Conservation (phyloP, 2,888 invertebrate genomes). For the Stenolophus ochropezus region DNA sequence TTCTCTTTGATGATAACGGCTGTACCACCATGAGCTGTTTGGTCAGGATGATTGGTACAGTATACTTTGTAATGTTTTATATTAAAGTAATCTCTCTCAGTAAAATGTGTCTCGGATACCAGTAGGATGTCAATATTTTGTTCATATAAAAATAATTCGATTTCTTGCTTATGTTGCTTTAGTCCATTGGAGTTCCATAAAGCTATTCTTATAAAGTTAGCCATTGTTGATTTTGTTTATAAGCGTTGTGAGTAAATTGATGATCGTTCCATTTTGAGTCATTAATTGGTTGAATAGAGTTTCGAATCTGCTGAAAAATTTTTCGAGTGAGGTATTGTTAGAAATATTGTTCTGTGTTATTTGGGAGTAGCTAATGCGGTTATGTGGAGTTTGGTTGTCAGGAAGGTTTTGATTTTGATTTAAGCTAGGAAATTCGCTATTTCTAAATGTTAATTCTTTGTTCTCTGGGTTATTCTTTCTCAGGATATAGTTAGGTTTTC, state of each 20-base stretch:
- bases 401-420: too few species aligned
- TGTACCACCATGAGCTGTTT: too few species aligned
- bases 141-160: slow-evolving; percentile 49
- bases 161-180: slow-evolving; percentile 1
- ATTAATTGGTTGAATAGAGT: not conserved
- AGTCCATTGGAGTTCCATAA: slow-evolving; percentile 54
- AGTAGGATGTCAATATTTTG: slow-evolving; percentile 58
- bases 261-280: not conserved
- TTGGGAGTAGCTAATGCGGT: not conserved
- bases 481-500: too few species aligned
- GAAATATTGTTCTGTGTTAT: too few species aligned
- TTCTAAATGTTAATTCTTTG: not conserved
- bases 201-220: slow-evolving; percentile 52
- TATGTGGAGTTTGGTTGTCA: too few species aligned
- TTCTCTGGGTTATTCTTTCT: too few species aligned
- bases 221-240: slow-evolving; percentile 33
- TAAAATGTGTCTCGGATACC: too few species aligned
- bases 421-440: not conserved
- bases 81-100: too few species aligned
- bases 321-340: not conserved
- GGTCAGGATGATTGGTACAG: too few species aligned
- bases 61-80: too few species aligned
- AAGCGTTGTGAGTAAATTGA: slow-evolving; percentile 34
- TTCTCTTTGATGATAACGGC: slow-evolving; percentile 54
- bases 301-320: not conserved